Percentiles rank a stretch among this genome's conserved stretches.
These are phyloP conservation scores for Ruditapes philippinarum DNA, from an alignment of 1,140 invertebrate genomes.

Conservation along the genomic window DNA sequence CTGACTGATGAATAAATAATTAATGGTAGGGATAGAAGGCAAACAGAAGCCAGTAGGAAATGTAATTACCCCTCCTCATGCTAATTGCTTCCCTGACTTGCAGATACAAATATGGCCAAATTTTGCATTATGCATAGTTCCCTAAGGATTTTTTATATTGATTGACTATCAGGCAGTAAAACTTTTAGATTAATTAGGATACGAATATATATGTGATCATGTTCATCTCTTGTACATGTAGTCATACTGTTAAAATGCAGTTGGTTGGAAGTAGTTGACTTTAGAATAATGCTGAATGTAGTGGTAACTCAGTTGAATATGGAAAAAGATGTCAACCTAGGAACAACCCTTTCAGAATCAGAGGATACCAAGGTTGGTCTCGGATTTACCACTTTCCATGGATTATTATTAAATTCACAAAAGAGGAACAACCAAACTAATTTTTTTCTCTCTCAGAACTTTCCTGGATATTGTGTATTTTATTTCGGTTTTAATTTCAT, in stretches of 20 bases:
- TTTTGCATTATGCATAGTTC: slow-evolving; percentile 61
- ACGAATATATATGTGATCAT: not conserved
- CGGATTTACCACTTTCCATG: no score
- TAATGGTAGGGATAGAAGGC: slow-evolving; percentile 17
- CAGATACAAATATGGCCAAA: slow-evolving; percentile 44
- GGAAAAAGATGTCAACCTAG: slow-evolving; percentile 21
- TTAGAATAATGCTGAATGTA: slow-evolving; percentile 24
- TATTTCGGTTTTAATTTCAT: no score
- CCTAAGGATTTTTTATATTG: slow-evolving; percentile 52
- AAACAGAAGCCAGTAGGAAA: slow-evolving; percentile 19
- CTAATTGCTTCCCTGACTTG: slow-evolving; percentile 42
- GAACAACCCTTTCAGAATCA: not conserved
- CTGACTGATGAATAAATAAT: slow-evolving; percentile 53
- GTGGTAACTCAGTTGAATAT: not conserved
- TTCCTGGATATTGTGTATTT: no score
- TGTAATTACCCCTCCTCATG: slow-evolving; percentile 20
- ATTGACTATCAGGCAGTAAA: slow-evolving; percentile 55
- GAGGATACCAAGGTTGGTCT: slow-evolving; percentile 21
- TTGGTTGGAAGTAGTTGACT: not conserved
- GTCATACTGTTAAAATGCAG: not conserved
- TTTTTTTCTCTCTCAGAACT: no score
- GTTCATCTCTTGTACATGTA: slow-evolving; percentile 8
- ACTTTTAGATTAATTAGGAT: slow-evolving; percentile 56
- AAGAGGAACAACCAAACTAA: no score
- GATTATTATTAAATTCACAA: no score